These are phyloP conservation scores for Notocelia uddmanniana DNA, from an alignment of 2,888 invertebrate species.

Conservation along the genomic window DNA sequence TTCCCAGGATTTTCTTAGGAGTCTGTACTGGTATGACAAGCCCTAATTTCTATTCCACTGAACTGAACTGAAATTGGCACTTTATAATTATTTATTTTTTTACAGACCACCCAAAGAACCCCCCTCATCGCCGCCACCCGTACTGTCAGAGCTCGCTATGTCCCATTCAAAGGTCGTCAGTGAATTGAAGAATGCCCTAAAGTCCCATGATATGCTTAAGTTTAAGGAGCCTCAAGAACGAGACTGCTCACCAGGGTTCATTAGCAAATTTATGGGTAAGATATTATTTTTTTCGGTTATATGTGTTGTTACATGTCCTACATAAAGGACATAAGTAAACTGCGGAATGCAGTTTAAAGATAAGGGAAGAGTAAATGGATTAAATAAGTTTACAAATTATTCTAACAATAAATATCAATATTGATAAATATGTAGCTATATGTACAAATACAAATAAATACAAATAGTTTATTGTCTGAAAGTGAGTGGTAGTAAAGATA, in stretches of 20 bases:
- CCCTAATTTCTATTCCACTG: too few species aligned
- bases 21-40: too few species aligned
- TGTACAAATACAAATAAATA: too few species aligned
- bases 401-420: too few species aligned
- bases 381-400: too few species aligned
- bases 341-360: background rate
- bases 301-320: background rate
- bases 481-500: too few species aligned
- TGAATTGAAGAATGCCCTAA: constrained; percentile 79
- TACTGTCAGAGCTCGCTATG: constrained; percentile 73
- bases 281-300: background rate
- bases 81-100: background rate
- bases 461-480: too few species aligned
- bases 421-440: too few species aligned
- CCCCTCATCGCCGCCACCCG: constrained; percentile 67
- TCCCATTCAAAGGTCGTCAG: constrained; percentile 82
- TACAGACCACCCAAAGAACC: constrained; percentile 61
- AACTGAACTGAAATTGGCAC: too few species aligned
- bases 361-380: too few species aligned
- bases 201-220: constrained; percentile 73
- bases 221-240: constrained; percentile 59
- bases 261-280: constrained; percentile 75
- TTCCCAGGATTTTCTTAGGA: too few species aligned
- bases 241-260: constrained; percentile 74
- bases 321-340: background rate